phyloP scores from a whole-genome alignment of 2,797 vertebrate genomes.

The Pyrrhura leucotis region DNA sequence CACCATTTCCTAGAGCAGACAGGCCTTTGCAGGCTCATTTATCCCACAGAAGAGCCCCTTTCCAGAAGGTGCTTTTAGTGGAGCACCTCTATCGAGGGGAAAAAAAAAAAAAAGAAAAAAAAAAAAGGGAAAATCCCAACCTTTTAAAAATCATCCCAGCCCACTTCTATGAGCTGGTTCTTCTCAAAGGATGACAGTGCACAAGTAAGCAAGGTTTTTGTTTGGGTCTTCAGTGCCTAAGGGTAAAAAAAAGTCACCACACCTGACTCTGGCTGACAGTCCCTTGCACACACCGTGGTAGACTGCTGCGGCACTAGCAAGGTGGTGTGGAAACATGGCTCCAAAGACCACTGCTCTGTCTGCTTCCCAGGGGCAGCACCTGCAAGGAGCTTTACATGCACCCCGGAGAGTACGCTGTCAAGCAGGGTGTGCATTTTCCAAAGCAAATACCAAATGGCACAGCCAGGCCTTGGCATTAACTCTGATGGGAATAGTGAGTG shows the following conservation, averaged over 20 bases:
- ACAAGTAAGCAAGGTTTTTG: not conserved
- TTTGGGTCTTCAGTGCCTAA: not conserved
- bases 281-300: rapidly evolving
- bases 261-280: not conserved
- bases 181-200: not conserved
- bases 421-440: not conserved
- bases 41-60: not conserved
- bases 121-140: not conserved
- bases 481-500: rapidly evolving
- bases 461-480: not conserved
- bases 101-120: not conserved
- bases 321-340: rapidly evolving
- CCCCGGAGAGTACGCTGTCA: not conserved
- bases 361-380: not conserved
- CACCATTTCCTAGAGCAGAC: not conserved
- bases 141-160: not conserved
- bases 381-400: rapidly evolving
- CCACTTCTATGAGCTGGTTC: not conserved
- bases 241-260: too few species aligned
- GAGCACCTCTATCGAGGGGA: not conserved
- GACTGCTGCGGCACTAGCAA: not conserved
- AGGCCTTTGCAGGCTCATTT: not conserved
- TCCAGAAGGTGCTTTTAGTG: not conserved
- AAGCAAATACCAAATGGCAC: not conserved
- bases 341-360: not conserved